Percentiles rank a stretch among this genome's conserved stretches.
phyloP scores from a whole-genome alignment of 2,888 invertebrate genomes.

The Protonemura montana region DNA sequence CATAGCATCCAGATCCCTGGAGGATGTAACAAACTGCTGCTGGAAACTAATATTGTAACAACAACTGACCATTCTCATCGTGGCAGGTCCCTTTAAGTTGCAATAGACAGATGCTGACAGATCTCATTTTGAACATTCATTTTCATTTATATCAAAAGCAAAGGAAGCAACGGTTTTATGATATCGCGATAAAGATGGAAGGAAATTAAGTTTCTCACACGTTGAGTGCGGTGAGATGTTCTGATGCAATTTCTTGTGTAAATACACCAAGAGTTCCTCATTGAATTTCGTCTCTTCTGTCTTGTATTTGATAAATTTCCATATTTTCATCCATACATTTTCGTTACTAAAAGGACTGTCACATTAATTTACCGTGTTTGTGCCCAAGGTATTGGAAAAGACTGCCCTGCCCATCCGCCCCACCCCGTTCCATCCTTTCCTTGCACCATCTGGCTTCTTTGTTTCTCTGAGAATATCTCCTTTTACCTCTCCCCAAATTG shows the following conservation, averaged over 20 bases:
- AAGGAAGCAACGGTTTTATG: neutral
- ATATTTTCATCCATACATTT: slow-evolving; percentile 22
- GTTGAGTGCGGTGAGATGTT: no score
- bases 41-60: no score
- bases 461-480: neutral
- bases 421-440: neutral
- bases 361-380: slow-evolving; percentile 33
- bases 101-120: neutral
- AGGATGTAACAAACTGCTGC: no score
- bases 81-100: no score
- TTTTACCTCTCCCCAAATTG: neutral
- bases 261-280: neutral
- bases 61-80: no score
- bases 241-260: neutral
- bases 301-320: neutral
- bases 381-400: slow-evolving; percentile 29
- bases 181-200: neutral
- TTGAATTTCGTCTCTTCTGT: neutral
- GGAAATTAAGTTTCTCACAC: neutral
- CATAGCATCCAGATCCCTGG: slow-evolving; percentile 64
- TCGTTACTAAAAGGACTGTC: slow-evolving; percentile 35
- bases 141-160: neutral
- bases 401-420: neutral
- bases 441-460: neutral
- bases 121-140: neutral